Conservation (phyloP, 2,888 invertebrate genomes). For the Nebria brevicollis region DNA sequence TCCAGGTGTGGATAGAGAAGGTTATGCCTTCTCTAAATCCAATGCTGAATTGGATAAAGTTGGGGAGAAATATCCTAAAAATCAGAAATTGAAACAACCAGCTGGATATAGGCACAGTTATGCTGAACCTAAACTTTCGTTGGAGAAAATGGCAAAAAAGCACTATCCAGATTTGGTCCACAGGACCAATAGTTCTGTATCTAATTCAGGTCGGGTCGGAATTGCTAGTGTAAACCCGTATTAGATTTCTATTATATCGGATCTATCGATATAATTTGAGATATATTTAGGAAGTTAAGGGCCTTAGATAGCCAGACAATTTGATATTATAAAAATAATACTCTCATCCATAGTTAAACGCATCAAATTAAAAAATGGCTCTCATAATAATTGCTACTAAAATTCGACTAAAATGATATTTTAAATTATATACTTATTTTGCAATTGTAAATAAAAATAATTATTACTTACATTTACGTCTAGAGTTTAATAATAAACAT, state of each 20-base stretch:
- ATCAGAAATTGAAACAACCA: conserved; percentile 54
- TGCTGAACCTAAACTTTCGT: conserved; percentile 72
- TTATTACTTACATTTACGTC: no score
- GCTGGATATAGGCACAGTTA: conserved; percentile 70
- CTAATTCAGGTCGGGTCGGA: conserved; percentile 61
- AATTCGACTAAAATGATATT: background rate
- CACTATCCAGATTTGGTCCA: conserved; percentile 60
- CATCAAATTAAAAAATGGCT: background rate
- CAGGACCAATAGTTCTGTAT: conserved; percentile 60
- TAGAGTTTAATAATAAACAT: no score
- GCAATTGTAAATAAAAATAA: background rate
- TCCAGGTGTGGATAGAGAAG: conserved; percentile 62
- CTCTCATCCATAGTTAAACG: no score
- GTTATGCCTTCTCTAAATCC: conserved; percentile 59
- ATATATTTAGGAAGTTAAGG: no score
- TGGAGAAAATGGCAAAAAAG: conserved; percentile 56
- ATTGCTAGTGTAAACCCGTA: conserved; percentile 63
- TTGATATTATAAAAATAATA: no score
- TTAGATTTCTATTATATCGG: conserved; percentile 50
- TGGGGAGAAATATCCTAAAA: conserved; percentile 53
- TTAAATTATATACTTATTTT: background rate
- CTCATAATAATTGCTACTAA: background rate
- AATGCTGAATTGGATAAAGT: conserved; percentile 57
- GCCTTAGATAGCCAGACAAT: no score
- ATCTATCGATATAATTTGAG: background rate